Evolutionary conservation across 2,113 vertebrate genomes (phyloP), one percentile per base, ranked within the genome.

Genomic region (Chloropsis hardwickii): DNA sequence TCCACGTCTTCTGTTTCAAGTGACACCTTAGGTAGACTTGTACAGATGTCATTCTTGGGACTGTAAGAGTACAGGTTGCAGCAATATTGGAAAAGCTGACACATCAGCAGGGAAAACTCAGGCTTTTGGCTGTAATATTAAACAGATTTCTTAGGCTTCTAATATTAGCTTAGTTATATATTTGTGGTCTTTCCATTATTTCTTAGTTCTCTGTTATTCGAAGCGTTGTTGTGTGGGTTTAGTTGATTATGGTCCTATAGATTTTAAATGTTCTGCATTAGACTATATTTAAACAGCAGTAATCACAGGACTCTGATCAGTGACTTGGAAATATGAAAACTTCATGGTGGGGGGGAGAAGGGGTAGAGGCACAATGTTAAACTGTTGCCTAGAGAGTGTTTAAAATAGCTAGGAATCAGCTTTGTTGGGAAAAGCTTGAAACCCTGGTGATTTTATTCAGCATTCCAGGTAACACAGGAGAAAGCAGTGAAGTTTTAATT

Each of bases 381-480:
- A 88, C 64, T 74, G 51, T 60, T 85, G 58, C 74, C 78, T 64
- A 51, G 29, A 82, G 81, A 48, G 22, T 81, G 57, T 85, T 83
- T 85, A 93, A 96, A 95, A 95, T 93, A 94, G 58, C 33, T 79
- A 89, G 57, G 21, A 70, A 70, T 73, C 57, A 80, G 53, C 5
- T 64, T 83, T 95, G 89, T 67, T 79, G 39, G 66, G 35, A 84
- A 66, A 85, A 95, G 12, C 56, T 82, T 76, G 62, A 91, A 92
- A 65, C 33, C 4, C 20, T 93, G 56, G 29, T 79, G 60, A 58
- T 86, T 61, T 74, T 94, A 56, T 89, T 92, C 44, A 71, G 17
- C 45, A 86, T 67, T 92, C 57, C 84, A 94, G 62, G 58, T 88
- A 83, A 48, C 15, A 66, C 10, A 35, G 31, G 28, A 84, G 64